Percentiles rank a stretch among this genome's conserved stretches.
These are phyloP conservation scores for Microtus richardsoni DNA, from an alignment of 2,113 vertebrate species.

Conservation along the genomic window DNA sequence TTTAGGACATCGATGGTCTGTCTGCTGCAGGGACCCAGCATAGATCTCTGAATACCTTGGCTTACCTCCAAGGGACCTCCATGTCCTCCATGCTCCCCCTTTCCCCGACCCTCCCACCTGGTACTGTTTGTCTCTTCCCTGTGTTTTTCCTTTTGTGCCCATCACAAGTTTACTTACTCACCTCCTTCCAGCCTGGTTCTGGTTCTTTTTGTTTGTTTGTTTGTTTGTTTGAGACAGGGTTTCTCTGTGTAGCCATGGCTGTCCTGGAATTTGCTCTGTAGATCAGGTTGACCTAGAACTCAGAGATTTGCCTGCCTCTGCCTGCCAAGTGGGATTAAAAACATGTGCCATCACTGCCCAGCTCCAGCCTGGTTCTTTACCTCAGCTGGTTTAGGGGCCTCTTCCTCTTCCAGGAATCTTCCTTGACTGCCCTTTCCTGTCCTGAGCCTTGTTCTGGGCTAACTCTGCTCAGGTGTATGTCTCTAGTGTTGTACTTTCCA, in stretches of 20 bases:
- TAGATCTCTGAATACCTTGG: neutral
- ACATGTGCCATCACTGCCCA: neutral
- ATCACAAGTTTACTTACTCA: rapidly evolving
- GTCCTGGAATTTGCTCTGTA: neutral
- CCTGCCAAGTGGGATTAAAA: neutral
- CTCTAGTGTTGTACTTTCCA: rapidly evolving
- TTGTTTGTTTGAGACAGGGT: neutral
- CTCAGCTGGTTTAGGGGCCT: neutral
- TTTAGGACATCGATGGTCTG: neutral
- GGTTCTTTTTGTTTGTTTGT: neutral
- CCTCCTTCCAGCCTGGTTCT: neutral
- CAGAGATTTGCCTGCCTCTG: neutral
- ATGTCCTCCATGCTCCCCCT: rapidly evolving
- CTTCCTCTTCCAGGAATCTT: neutral
- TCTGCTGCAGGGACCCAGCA: neutral
- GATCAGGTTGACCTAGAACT: neutral
- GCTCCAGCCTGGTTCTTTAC: neutral
- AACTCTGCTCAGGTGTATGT: neutral
- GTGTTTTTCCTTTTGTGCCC: neutral
- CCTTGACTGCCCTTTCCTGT: neutral
- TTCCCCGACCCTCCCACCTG: rapidly evolving
- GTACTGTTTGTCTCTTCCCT: rapidly evolving
- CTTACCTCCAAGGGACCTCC: rapidly evolving
- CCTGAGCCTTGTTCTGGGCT: neutral
- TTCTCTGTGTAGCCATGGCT: neutral